Conservation (phyloP, 2,888 invertebrate species). For the Agrilus biguttatus region DNA sequence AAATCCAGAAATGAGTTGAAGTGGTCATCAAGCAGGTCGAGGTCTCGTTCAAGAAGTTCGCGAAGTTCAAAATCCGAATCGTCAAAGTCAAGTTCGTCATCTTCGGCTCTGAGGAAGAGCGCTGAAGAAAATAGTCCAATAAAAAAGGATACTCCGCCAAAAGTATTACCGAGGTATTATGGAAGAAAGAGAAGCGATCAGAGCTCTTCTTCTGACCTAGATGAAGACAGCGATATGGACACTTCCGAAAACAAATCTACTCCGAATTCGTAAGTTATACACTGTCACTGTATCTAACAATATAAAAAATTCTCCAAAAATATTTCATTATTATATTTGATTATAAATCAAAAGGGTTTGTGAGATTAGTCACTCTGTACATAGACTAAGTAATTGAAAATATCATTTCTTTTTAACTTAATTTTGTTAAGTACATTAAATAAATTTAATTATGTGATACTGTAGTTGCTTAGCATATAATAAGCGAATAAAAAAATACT, state of each 20-base stretch:
- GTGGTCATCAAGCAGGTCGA: constrained; percentile 9
- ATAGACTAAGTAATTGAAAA: too few species aligned
- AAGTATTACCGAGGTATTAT: constrained; percentile 38
- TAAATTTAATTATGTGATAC: too few species aligned
- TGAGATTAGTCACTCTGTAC: too few species aligned
- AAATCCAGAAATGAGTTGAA: constrained; percentile 3
- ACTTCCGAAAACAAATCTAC: constrained; percentile 15
- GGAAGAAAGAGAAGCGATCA: constrained; percentile 40
- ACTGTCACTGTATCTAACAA: too few species aligned
- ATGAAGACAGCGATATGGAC: constrained; percentile 22
- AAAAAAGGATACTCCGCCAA: constrained; percentile 20
- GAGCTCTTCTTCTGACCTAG: constrained; percentile 35
- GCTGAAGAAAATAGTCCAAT: constrained; percentile 13
- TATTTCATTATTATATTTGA: too few species aligned
- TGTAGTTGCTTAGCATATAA: too few species aligned
- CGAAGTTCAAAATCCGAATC: constrained; percentile 16
- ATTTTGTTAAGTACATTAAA: too few species aligned
- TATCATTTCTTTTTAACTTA: too few species aligned
- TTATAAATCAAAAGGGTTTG: too few species aligned
- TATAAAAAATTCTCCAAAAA: too few species aligned
- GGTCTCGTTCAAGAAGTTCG: constrained; percentile 16
- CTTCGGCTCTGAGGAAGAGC: constrained; percentile 8
- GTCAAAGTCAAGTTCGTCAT: constrained; percentile 15
- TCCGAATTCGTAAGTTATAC: constrained; percentile 10
- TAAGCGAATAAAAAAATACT: too few species aligned